Percentiles rank a stretch among this genome's conserved stretches.
Evolutionary conservation across 2,888 invertebrate genomes (phyloP).

Genomic region (Alentia gelatinosa): DNA sequence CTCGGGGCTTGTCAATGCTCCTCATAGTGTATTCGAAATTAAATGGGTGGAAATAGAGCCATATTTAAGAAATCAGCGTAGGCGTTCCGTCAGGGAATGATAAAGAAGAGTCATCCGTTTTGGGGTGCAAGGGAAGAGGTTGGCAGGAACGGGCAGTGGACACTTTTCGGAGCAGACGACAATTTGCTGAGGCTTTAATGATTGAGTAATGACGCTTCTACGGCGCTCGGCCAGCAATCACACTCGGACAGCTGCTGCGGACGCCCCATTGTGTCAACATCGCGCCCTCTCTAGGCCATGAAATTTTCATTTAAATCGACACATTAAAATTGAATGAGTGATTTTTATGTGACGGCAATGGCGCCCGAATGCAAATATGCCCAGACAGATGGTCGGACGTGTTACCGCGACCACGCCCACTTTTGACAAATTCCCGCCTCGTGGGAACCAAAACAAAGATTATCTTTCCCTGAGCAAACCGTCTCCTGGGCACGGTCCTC

Average conservation of each 20-base stretch:
- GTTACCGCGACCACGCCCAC: conserved; percentile 1
- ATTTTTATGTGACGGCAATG: conserved; percentile 36
- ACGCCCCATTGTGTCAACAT: conserved; percentile 44
- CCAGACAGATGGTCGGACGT: conserved; percentile 34
- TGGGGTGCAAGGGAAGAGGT: neutral
- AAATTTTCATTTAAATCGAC: conserved; percentile 51
- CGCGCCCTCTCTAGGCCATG: neutral
- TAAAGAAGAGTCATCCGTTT: neutral
- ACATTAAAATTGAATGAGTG: conserved; percentile 49
- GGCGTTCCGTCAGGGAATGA: neutral
- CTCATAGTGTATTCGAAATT: neutral
- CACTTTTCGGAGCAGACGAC: conserved; percentile 8
- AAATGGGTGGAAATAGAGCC: neutral
- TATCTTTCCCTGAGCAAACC: conserved; percentile 28
- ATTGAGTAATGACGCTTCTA: neutral
- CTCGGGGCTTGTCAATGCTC: too few species aligned
- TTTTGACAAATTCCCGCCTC: neutral
- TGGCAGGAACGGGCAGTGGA: neutral
- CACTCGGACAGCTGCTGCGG: conserved; percentile 15
- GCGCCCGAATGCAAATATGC: conserved; percentile 14
- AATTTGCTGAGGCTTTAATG: neutral
- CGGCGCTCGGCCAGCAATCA: neutral
- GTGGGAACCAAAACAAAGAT: neutral
- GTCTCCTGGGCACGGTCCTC: neutral
- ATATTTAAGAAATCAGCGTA: neutral